Percentiles rank a stretch among this genome's conserved stretches.
These are phyloP conservation scores for Orthonevra nobilis DNA, from an alignment of 2,888 invertebrate genomes.

Conservation along the genomic window DNA sequence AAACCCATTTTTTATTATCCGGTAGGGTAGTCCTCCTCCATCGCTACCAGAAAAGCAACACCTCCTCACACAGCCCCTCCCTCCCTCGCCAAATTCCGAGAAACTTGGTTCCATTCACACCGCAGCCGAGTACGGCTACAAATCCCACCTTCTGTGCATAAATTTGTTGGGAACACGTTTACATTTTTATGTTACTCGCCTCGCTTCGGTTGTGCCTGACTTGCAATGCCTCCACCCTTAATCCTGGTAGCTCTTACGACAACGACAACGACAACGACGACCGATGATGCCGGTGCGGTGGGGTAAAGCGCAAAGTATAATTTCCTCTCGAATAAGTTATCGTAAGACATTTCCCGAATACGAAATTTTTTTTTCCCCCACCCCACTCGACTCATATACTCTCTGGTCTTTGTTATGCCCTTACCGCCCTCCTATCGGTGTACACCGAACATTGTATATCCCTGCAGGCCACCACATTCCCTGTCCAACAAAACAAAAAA, in stretches of 20 bases:
- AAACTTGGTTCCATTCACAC: conserved; percentile 5
- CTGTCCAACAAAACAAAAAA: conserved; percentile 16
- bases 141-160: conserved; percentile 37
- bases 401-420: too few relatives aligned
- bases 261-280: too few relatives aligned
- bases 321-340: conserved; percentile 71
- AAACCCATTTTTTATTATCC: conserved; percentile 60
- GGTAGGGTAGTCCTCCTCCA: too few relatives aligned
- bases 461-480: neutral
- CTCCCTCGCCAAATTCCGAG: conserved; percentile 3
- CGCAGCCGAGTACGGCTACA: neutral
- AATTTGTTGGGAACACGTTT: conserved; percentile 57
- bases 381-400: neutral
- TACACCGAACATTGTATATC: neutral
- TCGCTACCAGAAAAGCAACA: conserved; percentile 2
- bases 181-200: conserved; percentile 60
- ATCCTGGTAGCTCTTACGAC: conserved; percentile 21
- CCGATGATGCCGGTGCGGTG: conserved; percentile 13
- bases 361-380: conserved; percentile 43
- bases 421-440: conserved; percentile 8
- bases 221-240: too few relatives aligned
- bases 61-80: neutral
- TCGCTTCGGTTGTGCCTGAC: conserved; percentile 10
- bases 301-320: conserved; percentile 63
- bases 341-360: conserved; percentile 70